These are phyloP conservation scores for Sander lucioperca DNA, from an alignment of 2,113 vertebrate genomes.

Conservation along the genomic window DNA sequence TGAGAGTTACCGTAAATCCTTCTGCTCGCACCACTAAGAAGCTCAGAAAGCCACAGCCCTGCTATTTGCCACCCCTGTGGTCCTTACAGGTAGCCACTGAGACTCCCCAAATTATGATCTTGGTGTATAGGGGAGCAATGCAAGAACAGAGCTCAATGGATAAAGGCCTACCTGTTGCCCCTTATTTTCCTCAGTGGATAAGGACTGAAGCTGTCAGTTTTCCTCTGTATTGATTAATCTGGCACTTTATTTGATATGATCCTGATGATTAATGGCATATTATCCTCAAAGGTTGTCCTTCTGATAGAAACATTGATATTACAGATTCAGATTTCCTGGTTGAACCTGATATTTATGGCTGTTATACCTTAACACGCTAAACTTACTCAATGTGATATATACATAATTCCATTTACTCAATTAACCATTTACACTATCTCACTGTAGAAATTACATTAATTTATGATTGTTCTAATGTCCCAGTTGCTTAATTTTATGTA, in stretches of 20 bases:
- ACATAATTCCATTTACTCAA: constrained; percentile 8
- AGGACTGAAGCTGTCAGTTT: constrained; percentile 67
- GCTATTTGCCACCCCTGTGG: constrained; percentile 82
- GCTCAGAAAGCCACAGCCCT: constrained; percentile 83
- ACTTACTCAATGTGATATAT: constrained; percentile 33
- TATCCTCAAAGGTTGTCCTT: constrained; percentile 54
- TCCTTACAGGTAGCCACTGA: constrained; percentile 79
- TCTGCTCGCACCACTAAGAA: constrained; percentile 83
- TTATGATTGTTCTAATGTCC: neutral
- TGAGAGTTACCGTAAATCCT: constrained; percentile 88
- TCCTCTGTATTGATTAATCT: constrained; percentile 75
- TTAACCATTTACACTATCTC: constrained; percentile 34
- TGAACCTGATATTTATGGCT: constrained; percentile 54
- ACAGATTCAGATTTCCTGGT: constrained; percentile 58
- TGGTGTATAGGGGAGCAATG: constrained; percentile 72
- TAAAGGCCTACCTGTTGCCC: constrained; percentile 77
- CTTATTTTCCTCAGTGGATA: constrained; percentile 73
- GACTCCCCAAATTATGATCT: constrained; percentile 79
- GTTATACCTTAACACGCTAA: constrained; percentile 36
- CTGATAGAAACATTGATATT: constrained; percentile 73
- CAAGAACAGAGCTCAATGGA: constrained; percentile 79
- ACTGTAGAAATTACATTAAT: neutral
- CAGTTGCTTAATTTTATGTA: neutral
- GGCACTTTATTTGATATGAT: constrained; percentile 77
- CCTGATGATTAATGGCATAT: constrained; percentile 79